phyloP scores from a whole-genome alignment of 2,888 invertebrate species.

The Dione vanillae region DNA sequence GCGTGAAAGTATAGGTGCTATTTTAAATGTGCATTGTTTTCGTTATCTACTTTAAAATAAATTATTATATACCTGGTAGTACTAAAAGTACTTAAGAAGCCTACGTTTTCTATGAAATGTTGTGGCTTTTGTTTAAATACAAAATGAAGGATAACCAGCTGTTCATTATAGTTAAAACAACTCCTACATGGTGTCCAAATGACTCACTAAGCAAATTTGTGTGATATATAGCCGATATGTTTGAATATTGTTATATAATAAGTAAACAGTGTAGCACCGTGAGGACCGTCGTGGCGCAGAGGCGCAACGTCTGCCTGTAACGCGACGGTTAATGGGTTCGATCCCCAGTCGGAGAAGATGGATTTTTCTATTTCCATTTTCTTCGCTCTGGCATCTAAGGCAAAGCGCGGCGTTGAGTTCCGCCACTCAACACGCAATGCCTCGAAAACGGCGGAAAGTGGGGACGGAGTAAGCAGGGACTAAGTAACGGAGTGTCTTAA shows the following conservation, averaged over 20 bases:
- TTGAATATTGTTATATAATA: neutral
- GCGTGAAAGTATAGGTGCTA: neutral
- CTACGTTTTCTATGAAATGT: neutral
- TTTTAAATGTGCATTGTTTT: neutral
- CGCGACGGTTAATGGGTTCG: too few species aligned
- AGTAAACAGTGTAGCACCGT: neutral
- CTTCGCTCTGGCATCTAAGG: too few species aligned
- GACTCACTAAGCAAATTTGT: neutral
- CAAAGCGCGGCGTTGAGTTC: too few species aligned
- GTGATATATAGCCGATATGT: too few species aligned
- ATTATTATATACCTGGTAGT: neutral
- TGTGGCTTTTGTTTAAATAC: neutral
- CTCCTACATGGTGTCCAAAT: neutral
- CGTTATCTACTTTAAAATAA: neutral
- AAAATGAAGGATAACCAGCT: constrained; percentile 1
- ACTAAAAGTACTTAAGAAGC: neutral
- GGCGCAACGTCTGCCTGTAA: too few species aligned
- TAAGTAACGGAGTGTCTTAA: too few species aligned
- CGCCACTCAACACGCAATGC: too few species aligned
- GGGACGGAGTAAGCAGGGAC: too few species aligned
- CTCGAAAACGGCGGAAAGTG: too few species aligned
- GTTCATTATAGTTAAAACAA: neutral
- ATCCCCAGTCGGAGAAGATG: too few species aligned
- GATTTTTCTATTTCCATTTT: too few species aligned
- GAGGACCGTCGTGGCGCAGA: too few species aligned